Percentiles rank a stretch among this genome's conserved stretches.
phyloP scores from a whole-genome alignment of 2,797 vertebrate species.

The Cynopterus sphinx region DNA sequence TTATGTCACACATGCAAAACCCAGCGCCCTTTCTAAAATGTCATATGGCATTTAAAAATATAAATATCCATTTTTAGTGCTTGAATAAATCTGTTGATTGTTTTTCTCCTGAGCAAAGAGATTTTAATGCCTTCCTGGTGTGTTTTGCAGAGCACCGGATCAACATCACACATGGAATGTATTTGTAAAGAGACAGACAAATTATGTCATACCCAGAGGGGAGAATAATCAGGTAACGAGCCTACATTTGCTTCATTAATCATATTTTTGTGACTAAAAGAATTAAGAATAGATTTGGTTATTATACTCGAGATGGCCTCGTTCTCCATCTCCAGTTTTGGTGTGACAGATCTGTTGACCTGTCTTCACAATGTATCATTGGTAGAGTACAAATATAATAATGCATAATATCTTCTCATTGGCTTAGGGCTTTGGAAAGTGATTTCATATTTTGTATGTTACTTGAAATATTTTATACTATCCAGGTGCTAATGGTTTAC shows the following conservation, averaged over 20 bases:
- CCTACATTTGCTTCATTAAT: conserved; percentile 69
- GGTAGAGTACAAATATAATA: conserved; percentile 9
- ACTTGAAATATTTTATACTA: not conserved
- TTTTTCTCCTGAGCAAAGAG: conserved; percentile 43
- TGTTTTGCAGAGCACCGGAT: conserved; percentile 52
- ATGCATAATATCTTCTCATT: not conserved
- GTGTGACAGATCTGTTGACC: not conserved
- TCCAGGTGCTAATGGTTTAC: not conserved
- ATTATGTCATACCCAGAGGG: conserved; percentile 75
- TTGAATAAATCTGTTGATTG: conserved; percentile 53
- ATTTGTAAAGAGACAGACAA: conserved; percentile 77
- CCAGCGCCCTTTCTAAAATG: conserved; percentile 39
- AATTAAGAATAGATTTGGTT: conserved; percentile 37
- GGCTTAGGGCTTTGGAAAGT: not conserved
- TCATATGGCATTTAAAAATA: conserved; percentile 49
- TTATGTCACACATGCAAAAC: not conserved
- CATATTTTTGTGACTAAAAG: conserved; percentile 66
- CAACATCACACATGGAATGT: conserved; percentile 76
- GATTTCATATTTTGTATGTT: conserved; percentile 25
- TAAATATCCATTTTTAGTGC: conserved; percentile 53
- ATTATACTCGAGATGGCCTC: not conserved
- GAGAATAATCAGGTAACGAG: conserved; percentile 67
- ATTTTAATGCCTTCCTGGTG: conserved; percentile 73
- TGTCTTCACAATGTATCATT: not conserved
- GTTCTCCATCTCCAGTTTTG: not conserved